phyloP scores from a whole-genome alignment of 2,888 invertebrate species.

The Pterostichus madidus region DNA sequence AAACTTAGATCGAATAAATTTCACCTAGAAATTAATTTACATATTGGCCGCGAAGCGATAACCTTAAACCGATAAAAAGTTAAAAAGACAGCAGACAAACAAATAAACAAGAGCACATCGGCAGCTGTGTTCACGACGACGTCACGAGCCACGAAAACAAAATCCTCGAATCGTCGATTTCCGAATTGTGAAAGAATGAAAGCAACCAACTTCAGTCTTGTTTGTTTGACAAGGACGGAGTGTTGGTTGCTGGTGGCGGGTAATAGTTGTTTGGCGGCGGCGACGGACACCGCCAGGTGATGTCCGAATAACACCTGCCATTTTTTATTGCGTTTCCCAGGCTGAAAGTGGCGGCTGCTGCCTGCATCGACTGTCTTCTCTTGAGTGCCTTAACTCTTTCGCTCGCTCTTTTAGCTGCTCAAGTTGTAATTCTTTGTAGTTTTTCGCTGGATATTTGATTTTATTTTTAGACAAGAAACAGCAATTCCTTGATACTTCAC shows the following conservation, averaged over 20 bases:
- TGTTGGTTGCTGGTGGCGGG: slow-evolving; percentile 9
- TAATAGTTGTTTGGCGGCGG: slow-evolving; percentile 26
- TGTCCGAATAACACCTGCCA: slow-evolving; percentile 66
- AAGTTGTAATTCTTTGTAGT: slow-evolving; percentile 20
- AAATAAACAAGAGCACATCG: slow-evolving; percentile 48
- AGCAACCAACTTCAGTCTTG: neutral
- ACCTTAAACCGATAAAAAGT: slow-evolving; percentile 23
- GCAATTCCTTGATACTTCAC: too few relatives aligned
- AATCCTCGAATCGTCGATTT: slow-evolving; percentile 40
- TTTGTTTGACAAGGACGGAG: slow-evolving; percentile 29
- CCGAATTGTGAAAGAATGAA: slow-evolving; percentile 49
- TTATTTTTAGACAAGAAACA: slow-evolving; percentile 22
- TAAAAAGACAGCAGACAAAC: slow-evolving; percentile 26
- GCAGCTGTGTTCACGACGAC: slow-evolving; percentile 40
- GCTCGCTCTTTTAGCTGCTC: slow-evolving; percentile 10
- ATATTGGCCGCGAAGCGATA: slow-evolving; percentile 2
- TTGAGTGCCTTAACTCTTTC: slow-evolving; percentile 29
- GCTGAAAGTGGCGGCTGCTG: slow-evolving; percentile 42
- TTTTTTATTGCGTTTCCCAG: slow-evolving; percentile 64
- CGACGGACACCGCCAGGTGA: slow-evolving; percentile 58
- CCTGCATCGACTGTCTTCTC: slow-evolving; percentile 37
- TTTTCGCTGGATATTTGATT: slow-evolving; percentile 20
- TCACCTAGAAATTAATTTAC: slow-evolving; percentile 13
- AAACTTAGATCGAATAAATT: neutral
- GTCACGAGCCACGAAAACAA: slow-evolving; percentile 44